These are phyloP conservation scores for Drosophila merina DNA, from an alignment of 2,888 invertebrate genomes.

Conservation along the genomic window DNA sequence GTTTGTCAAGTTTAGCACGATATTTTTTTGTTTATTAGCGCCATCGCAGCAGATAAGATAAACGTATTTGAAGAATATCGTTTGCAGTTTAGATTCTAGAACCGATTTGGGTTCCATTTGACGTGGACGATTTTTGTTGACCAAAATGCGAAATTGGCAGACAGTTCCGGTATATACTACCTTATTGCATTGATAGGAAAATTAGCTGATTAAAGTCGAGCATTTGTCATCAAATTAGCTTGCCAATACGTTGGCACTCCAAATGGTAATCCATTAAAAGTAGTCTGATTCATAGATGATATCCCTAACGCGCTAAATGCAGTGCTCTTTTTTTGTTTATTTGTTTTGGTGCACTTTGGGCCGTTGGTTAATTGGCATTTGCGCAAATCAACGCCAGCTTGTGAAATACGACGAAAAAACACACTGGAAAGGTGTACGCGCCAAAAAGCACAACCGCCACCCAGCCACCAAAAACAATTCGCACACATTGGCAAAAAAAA, in stretches of 20 bases:
- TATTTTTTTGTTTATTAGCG: slow-evolving; percentile 35
- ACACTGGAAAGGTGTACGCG: slow-evolving; percentile 57
- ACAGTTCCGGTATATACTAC: slow-evolving; percentile 15
- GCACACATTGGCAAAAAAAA: slow-evolving; percentile 1
- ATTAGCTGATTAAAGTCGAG: slow-evolving; percentile 18
- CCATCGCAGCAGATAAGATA: slow-evolving; percentile 35
- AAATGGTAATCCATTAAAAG: too few species aligned
- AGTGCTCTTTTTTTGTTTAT: slow-evolving; percentile 3
- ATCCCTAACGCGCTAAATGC: background rate
- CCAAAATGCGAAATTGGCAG: slow-evolving; percentile 17
- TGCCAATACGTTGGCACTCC: background rate
- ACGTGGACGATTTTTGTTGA: slow-evolving; percentile 1
- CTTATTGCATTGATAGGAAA: slow-evolving; percentile 12
- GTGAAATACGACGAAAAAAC: slow-evolving; percentile 49
- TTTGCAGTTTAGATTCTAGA: background rate
- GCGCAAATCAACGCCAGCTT: slow-evolving; percentile 48
- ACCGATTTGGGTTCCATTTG: slow-evolving; percentile 14
- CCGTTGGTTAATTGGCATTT: slow-evolving; percentile 51
- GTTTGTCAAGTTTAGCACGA: slow-evolving; percentile 53
- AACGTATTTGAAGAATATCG: slow-evolving; percentile 21
- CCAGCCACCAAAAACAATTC: slow-evolving; percentile 29
- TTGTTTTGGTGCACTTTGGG: slow-evolving; percentile 40
- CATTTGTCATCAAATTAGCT: background rate
- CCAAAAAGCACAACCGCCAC: slow-evolving; percentile 70
- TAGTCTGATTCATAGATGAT: slow-evolving; percentile 14